These are phyloP conservation scores for Zaprionus davidi DNA, from an alignment of 1,140 invertebrate genomes.

Conservation along the genomic window DNA sequence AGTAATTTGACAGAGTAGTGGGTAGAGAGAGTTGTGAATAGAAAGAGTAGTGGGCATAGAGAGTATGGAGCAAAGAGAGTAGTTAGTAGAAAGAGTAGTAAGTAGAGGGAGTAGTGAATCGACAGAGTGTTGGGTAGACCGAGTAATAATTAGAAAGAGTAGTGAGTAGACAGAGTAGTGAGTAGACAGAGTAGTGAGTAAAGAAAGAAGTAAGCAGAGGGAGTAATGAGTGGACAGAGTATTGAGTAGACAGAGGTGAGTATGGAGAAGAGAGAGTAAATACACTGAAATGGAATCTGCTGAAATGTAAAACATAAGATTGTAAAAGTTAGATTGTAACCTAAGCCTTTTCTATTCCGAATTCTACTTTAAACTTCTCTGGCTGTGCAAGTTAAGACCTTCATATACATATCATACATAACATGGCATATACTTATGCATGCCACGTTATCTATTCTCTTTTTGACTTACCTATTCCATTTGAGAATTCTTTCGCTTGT, in stretches of 20 bases:
- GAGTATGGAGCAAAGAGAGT: too few species aligned
- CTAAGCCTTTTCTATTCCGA: not conserved
- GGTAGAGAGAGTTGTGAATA: not conserved
- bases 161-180: not conserved
- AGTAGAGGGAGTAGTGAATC: too few species aligned
- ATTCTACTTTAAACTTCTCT: not conserved
- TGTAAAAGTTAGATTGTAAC: not conserved
- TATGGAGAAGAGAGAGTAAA: too few species aligned
- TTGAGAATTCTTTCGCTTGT: not conserved
- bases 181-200: too few species aligned
- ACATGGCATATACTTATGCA: not conserved
- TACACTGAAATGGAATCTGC: too few species aligned
- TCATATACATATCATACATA: not conserved
- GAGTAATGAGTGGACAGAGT: too few species aligned
- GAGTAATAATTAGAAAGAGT: not conserved
- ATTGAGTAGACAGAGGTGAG: too few species aligned
- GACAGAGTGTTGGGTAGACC: too few species aligned
- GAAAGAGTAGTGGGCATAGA: not conserved
- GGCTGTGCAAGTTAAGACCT: not conserved
- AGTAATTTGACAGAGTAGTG: not conserved
- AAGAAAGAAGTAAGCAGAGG: too few species aligned
- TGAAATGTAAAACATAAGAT: not conserved
- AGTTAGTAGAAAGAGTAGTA: too few species aligned
- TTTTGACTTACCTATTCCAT: not conserved
- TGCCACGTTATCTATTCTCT: constrained; percentile 14